Evolutionary conservation across 2,797 vertebrate genomes (phyloP), one percentile per base, ranked within the genome.

Genomic region (Agapornis canus): DNA sequence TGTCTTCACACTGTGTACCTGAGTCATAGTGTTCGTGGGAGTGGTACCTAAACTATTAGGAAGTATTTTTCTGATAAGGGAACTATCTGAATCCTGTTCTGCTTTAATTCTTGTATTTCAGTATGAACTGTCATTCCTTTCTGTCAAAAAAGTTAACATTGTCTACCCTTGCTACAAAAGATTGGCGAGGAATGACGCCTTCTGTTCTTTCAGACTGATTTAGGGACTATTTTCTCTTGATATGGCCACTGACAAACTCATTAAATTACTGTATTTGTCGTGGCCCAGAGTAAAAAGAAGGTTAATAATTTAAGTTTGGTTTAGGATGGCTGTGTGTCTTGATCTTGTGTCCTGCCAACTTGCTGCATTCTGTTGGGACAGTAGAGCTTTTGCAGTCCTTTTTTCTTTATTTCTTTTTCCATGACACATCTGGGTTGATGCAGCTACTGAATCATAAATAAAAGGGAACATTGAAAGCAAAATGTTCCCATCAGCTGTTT

Each of bases 391-490:
- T 80, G 11, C 16, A 22, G 21, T 86, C 5, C 6, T 69, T 72
- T 82, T 81, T 69, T 4, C 42, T 65, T 77, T 83, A 59, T 76
- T 95, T 96, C 56, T 90, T 39, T 92, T 68, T 78, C 85, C 94
- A 15, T 92, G 52, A 75, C 89, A 72, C 83, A 65, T 91, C 57
- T 66, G 72, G 52, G 59, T 37, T 86, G 77, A 42, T 83, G 48
- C 43, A 84, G 65, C 73, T 91, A 32, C 95, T 84, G 93, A 94
- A 86, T 96, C 80, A 83, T 64, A 86, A 90, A 43, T 86, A 78
- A 79, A 96, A 91, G 69, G 10, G 61, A 93, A 66, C 35, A 37
- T 2, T 37, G 86, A 95, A 92, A 93, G 13, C 52, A 56, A 31
- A 56, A 59, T 89, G 63, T 61, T 66, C 11, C 60, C 57, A 60